Evolutionary conservation across 2,888 invertebrate genomes (phyloP), one percentile per base, ranked within the genome.

Genomic region (Cryptus viduatorius): DNA sequence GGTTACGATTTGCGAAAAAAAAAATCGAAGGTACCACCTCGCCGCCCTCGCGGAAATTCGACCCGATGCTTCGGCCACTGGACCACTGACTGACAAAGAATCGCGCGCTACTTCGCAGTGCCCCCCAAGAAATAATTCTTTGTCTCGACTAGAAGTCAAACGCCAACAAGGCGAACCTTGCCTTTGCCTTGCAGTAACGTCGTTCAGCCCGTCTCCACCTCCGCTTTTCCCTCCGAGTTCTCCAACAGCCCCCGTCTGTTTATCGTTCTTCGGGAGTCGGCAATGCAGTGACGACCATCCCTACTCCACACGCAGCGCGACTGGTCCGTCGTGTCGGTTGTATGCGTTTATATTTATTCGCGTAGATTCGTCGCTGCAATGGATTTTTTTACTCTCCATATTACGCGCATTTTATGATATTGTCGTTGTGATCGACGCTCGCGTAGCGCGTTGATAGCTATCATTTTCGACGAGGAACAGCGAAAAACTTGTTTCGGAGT

Each of bases 201-300:
- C 65, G 50, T 37, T 5, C 37, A 29, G 19, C 24, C 56, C 68
- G 59, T 75, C 79, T 67, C 75, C 71, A 82, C 72, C 50, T 64
- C 48, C 56, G 50, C 48, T 46, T 73, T 59, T 67, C 8, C 56
- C 37, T 19, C 79, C 3, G 29, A 53, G 65, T 64, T 64, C n/a
- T 53, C 64, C 72, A 31, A 53, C 48, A 37, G 61, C 3, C 56
- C 67, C 65, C 81, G 84, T 84, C 82, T 72, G 81, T 83, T 86
- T 85, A 85, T 86, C 86, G 82, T 79, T 80, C 53, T 86, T 82
- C 37, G 79, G 64, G 79, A 75, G 82, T 83, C 75, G 46, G 65
- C 87, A 85, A 85, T 85, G 78, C 83, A 84, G 82, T 87, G 83
- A 86, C 87, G 82, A 80, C 59, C 87, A 87, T 88, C 88, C 88